These are phyloP conservation scores for Agonopterix subpropinquella DNA, from an alignment of 2,888 invertebrate genomes.

Conservation along the genomic window DNA sequence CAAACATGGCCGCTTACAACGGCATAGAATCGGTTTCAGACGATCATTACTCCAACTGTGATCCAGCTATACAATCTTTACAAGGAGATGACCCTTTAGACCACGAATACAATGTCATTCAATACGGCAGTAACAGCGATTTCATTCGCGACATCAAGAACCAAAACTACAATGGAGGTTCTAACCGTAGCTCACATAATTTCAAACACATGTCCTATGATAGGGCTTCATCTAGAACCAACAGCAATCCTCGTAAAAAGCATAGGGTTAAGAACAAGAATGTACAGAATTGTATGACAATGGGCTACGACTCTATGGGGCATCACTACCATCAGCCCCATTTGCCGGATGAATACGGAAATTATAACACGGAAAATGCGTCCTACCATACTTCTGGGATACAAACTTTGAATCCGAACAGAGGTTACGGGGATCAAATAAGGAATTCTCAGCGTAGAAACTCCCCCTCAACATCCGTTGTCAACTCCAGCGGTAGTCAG, in stretches of 20 bases:
- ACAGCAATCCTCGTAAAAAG: conserved; percentile 70
- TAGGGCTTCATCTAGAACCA: conserved; percentile 65
- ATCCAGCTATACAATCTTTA: conserved; percentile 66
- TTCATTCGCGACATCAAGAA: conserved; percentile 70
- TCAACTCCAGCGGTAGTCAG: conserved; percentile 67
- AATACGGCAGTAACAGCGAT: conserved; percentile 68
- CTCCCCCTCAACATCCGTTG: conserved; percentile 62
- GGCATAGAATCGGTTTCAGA: conserved; percentile 70
- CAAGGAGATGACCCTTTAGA: conserved; percentile 69
- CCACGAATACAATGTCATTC: conserved; percentile 72
- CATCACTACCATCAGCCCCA: conserved; percentile 74
- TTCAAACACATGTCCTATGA: conserved; percentile 73
- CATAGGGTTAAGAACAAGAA: conserved; percentile 68
- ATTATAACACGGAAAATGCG: conserved; percentile 65
- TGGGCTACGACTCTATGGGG: conserved; percentile 73
- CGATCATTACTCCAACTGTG: conserved; percentile 71
- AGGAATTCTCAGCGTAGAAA: conserved; percentile 62
- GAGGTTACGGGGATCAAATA: conserved; percentile 63
- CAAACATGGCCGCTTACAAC: conserved; percentile 58
- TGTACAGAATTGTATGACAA: conserved; percentile 75
- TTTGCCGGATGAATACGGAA: conserved; percentile 65
- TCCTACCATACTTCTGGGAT: conserved; percentile 72
- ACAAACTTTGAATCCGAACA: conserved; percentile 68
- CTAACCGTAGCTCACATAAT: conserved; percentile 67
- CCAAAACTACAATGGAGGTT: conserved; percentile 72